These are phyloP conservation scores for Misgurnus anguillicaudatus DNA, from an alignment of 2,113 vertebrate species.

Conservation along the genomic window DNA sequence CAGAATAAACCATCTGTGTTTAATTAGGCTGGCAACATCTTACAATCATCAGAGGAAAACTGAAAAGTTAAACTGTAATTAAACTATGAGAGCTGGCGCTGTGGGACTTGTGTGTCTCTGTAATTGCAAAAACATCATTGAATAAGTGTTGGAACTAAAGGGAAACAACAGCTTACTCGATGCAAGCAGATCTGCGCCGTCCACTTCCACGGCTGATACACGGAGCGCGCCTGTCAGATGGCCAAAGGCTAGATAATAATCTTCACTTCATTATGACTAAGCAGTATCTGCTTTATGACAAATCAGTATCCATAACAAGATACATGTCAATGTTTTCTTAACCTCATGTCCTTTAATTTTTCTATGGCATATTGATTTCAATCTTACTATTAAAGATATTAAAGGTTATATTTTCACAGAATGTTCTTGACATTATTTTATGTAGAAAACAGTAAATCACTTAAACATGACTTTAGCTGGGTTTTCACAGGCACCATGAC, in stretches of 20 bases:
- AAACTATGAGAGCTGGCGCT: constrained; percentile 69
- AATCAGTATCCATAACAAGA: background rate
- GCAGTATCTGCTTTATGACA: background rate
- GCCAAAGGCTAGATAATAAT: background rate
- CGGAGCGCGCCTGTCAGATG: background rate
- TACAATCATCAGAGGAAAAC: constrained; percentile 74
- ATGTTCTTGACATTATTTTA: no score
- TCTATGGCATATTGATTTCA: no score
- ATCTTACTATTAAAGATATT: no score
- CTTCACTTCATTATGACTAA: constrained; percentile 26
- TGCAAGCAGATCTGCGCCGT: background rate
- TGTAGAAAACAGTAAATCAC: no score
- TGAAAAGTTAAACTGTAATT: constrained; percentile 77
- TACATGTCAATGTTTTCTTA: background rate
- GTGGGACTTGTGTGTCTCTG: constrained; percentile 65
- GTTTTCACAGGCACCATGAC: no score
- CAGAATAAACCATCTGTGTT: constrained; percentile 73
- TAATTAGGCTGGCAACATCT: constrained; percentile 77
- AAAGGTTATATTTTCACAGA: no score
- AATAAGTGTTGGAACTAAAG: constrained; percentile 68
- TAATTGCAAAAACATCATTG: constrained; percentile 72
- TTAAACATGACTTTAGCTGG: no score
- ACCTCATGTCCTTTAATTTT: no score
- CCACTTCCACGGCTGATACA: constrained; percentile 21
- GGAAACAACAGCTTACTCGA: constrained; percentile 56